These are phyloP conservation scores for Cynocephalus volans DNA, from an alignment of 2,113 vertebrate genomes.

Conservation along the genomic window DNA sequence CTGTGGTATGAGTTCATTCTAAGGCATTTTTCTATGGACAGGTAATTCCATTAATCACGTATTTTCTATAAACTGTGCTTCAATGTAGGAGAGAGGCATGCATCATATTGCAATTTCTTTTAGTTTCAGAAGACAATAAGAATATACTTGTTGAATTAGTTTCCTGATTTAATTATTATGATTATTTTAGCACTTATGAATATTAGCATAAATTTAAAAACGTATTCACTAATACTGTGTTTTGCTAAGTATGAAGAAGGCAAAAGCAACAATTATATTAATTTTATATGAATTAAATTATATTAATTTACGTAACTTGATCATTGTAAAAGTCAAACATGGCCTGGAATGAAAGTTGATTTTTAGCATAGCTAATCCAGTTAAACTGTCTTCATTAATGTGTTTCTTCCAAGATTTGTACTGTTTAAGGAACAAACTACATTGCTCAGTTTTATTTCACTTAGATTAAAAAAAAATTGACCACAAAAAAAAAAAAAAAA, in stretches of 20 bases:
- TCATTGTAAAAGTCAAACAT: neutral
- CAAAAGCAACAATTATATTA: neutral
- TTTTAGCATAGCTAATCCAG: neutral
- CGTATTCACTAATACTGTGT: neutral
- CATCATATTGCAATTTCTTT: neutral
- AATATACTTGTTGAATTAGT: neutral
- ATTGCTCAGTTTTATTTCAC: neutral
- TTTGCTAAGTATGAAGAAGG: conserved; percentile 10
- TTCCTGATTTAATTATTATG: neutral
- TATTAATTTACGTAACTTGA: conserved; percentile 27
- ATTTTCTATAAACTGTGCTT: neutral
- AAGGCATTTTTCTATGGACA: neutral
- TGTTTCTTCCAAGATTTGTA: neutral
- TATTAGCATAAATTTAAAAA: neutral
- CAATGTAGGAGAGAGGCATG: neutral
- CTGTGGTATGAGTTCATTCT: neutral
- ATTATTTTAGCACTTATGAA: conserved; percentile 31
- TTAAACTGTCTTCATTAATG: neutral
- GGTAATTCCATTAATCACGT: neutral
- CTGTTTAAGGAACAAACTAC: conserved; percentile 11
- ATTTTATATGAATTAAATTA: neutral
- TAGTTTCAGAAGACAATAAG: conserved; percentile 18
- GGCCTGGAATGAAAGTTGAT: neutral
- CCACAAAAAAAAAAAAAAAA: too few species aligned
- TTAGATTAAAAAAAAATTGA: neutral